phyloP scores from a whole-genome alignment of 2,797 vertebrate species.

The Notoglanidium macrostoma region DNA sequence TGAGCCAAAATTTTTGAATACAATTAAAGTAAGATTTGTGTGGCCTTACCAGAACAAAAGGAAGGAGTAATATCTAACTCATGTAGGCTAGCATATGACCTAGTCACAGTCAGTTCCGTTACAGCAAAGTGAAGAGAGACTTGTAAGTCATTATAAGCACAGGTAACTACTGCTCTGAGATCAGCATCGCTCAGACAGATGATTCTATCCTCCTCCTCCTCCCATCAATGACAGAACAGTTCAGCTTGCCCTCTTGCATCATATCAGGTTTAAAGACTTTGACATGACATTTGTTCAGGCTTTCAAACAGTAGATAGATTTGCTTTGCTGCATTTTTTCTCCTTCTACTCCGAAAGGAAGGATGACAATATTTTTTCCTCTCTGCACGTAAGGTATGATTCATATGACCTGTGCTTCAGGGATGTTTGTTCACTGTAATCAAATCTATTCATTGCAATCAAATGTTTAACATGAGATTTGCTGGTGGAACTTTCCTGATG shows the following conservation, averaged over 20 bases:
- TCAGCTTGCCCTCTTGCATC: neutral
- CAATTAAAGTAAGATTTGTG: neutral
- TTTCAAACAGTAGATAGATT: conserved; percentile 14
- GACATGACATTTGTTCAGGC: conserved; percentile 31
- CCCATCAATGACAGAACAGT: neutral
- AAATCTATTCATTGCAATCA: neutral
- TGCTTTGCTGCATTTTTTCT: conserved; percentile 1
- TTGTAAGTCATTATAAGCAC: neutral
- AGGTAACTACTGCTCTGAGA: neutral
- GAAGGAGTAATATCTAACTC: neutral
- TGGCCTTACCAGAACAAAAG: neutral
- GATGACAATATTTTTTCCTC: neutral
- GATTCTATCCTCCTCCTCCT: conserved; percentile 8
- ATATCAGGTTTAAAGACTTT: conserved; percentile 14
- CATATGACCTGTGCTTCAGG: neutral
- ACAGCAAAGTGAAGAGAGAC: neutral
- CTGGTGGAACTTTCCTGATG: neutral
- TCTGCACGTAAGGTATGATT: neutral
- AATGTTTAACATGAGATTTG: neutral
- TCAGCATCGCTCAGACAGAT: neutral
- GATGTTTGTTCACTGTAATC: neutral
- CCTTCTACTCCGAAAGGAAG: neutral
- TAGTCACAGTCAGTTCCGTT: neutral
- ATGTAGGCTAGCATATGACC: neutral
- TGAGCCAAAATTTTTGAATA: neutral